Conservation (phyloP, 2,113 vertebrate genomes). For the Orycteropus afer region DNA sequence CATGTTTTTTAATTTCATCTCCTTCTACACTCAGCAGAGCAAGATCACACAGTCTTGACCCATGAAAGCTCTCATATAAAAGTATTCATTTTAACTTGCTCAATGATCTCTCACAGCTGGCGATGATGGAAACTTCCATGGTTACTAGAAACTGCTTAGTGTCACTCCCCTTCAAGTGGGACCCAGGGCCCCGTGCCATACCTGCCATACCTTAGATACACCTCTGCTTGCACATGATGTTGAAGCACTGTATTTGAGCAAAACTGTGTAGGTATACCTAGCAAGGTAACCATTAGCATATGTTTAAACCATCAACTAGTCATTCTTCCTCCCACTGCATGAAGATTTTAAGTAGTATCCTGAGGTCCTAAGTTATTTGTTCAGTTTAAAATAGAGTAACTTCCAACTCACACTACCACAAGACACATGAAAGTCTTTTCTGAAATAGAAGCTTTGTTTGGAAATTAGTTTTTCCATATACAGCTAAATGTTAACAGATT, state of each 20-base stretch:
- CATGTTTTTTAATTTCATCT: too few species aligned
- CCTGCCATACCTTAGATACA: neutral
- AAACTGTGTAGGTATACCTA: neutral
- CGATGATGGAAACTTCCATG: neutral
- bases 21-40: too few species aligned
- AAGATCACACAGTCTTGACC: too few species aligned
- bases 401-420: conserved; percentile 35
- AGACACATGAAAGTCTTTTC: conserved; percentile 19
- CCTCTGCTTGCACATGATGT: neutral
- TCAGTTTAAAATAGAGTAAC: conserved; percentile 24
- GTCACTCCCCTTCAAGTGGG: neutral
- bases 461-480: conserved; percentile 41
- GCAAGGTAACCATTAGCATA: neutral
- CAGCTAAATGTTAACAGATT: conserved; percentile 38
- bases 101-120: neutral
- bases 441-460: conserved; percentile 17
- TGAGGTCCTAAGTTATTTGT: neutral
- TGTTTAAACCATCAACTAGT: conserved; percentile 22
- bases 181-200: neutral
- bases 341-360: conserved; percentile 2
- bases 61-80: too few species aligned
- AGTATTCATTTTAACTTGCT: too few species aligned
- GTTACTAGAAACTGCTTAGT: neutral
- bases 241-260: conserved; percentile 25
- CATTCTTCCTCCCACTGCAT: neutral